Base-by-base conservation (phyloP, 2,113 vertebrate genomes). In the Progne subis region DNA sequence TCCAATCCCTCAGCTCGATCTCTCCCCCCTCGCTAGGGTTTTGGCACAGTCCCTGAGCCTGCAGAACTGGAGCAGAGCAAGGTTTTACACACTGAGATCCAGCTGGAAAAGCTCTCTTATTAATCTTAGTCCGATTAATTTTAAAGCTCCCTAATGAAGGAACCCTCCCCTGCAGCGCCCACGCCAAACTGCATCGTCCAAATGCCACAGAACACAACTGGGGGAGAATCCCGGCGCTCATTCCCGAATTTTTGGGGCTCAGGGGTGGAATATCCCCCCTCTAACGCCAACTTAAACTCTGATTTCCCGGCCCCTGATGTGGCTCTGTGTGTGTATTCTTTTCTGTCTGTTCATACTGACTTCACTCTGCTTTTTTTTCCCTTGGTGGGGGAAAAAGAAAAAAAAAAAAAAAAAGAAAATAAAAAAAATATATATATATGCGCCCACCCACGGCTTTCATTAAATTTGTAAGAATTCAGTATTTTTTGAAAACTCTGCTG, bases 371-470 rank as follows among this genome's bases (percentile, higher is more conserved):
- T 94, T 92, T 79, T 93, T 88, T 93, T 88, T 96, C 88, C 92
- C 59, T 78, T 14, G 80, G 88, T 93, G 90, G 95, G 92, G 94
- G 26, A 44, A 20, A 39, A 9, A 25, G 4, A 50, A 31, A 19
- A 11, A 89, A 80, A 87, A 44, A 46, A 29, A 59, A 28, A 43
- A 53, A 92, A 70, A 61, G 21, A 46, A 32, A 29, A 37, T 37
- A 37, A 9, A 37, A 9, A 37, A 4, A 37, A 9, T 14, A 43
- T 43, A 43, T 43, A 43, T 43, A 87, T 64, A 64, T 88, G 86
- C 78, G 68, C 68, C 94, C 94, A 78, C 96, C 96, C 91, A 97
- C 94, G 34, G 41, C 68, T 96, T 97, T 96, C 96, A 97, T 97
- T 97, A 94, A 75, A 97, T 97, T 93, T 71, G 92, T 94, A 93